Evolutionary conservation across 2,888 invertebrate species (phyloP).

Genomic region (Sminthurinus aureus): DNA sequence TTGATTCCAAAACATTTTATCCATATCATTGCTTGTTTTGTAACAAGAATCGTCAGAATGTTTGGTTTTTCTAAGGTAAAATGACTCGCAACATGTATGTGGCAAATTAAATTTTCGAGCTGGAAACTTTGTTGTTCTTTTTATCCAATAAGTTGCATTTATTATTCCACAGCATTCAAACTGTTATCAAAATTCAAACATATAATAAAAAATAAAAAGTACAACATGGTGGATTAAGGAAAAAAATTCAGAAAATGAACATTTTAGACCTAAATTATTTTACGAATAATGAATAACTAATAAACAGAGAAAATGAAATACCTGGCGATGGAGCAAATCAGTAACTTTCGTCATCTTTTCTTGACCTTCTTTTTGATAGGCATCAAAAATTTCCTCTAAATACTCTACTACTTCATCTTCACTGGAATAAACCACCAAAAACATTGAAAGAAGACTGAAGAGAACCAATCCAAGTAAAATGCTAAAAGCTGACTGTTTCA

Average conservation of each 20-base stretch:
- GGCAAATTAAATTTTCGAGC: too few species aligned
- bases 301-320: neutral
- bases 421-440: neutral
- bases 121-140: neutral
- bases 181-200: neutral
- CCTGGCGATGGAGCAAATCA: neutral
- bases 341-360: neutral
- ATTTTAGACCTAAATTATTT: too few species aligned
- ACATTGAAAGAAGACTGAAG: neutral
- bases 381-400: neutral
- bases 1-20: neutral
- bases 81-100: too few species aligned
- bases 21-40: neutral
- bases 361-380: neutral
- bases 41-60: neutral
- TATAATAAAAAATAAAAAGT: neutral
- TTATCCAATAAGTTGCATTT: slow-evolving; percentile 15
- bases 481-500: neutral
- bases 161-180: slow-evolving; percentile 20
- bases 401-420: neutral
- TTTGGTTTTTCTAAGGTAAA: too few species aligned
- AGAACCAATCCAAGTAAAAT: slow-evolving; percentile 6
- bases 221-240: too few species aligned
- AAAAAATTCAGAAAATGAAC: too few species aligned
- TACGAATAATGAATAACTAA: too few species aligned